Base-by-base conservation (phyloP, 2,113 vertebrate genomes). In the Oenanthe melanoleuca region DNA sequence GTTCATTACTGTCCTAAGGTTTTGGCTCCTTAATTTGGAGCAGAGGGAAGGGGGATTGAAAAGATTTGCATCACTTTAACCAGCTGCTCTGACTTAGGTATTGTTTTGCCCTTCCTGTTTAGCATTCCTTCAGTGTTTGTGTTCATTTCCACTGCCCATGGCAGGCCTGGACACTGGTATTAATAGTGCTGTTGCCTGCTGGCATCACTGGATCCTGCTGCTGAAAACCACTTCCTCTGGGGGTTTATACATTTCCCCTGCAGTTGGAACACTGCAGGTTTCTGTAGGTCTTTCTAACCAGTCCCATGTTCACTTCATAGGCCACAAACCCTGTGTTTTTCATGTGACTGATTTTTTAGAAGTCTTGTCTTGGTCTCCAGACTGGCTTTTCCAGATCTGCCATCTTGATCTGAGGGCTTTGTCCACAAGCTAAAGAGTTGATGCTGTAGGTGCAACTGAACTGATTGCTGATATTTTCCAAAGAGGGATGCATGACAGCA, bases 41-140 rank as follows among this genome's bases (percentile, higher is more conserved):
- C 65, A 71, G 65, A 86, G 42, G 57, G 55, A 80, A 71, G 21
- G 24, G 14, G 28, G 8, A 6, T 19, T 44, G 45, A 28, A 55
- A 67, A 56, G 69, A 34, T 92, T 50, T 87, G 26, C 57, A 75
- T 83, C 64, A 70, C 60, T 89, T 80, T 59, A 72, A 59, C 42
- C 63, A 63, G 66, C 69, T 93, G 91, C 64, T 79, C 57, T 81
- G 78, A 14, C 49, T 53, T 90, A 66, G 63, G 65, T 88, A 81
- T 83, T 74, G 84, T 92, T 92, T 90, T 67, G 61, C 71, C 72
- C 67, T 95, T 94, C 73, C 47, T 70, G 69, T 78, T 65, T 38
- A 81, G 65, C 8, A 3, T 87, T 93, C 33, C 28, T 79, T 47
- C 74, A 84, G 40, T 23, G 10, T 79, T 93, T 89, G 50, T 88